Evolutionary conservation across 2,888 invertebrate species (phyloP), one percentile per base, ranked within the genome.

Genomic region (Scaptodrosophila latifasciaeformis): DNA sequence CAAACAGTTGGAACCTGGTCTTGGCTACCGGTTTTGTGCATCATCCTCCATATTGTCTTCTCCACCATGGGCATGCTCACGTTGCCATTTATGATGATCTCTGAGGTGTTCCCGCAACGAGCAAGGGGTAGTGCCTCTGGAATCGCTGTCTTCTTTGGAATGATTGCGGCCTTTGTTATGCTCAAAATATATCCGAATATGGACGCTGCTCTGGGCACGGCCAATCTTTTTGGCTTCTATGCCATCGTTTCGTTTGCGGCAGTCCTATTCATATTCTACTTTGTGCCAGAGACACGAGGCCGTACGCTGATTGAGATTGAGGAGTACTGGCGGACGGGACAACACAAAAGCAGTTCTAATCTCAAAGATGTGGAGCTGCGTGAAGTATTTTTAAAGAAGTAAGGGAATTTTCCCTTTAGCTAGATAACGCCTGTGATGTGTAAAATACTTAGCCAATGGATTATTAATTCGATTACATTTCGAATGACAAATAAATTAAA

Each of bases 21-120:
- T 1, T 71, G 81, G 60, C 55, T 86, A 49, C 81, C 86, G 0
- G 84, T 79, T 2, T 52, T 77, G 2, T 82, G 84, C 58, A 85
- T 86, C 46, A 67, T 86, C 2, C 57, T 82, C 2, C 85, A 67
- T 80, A 88, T 62, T 86, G 89, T 80, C 76, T 92, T 49, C 85
- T 91, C 81, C 65, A 86, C 85, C 1, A 78, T 83, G 68, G 85
- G 92, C 27, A 67, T 86, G 43, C 56, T 91, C 6, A 91, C 92
- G 1, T 80, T 93, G 54, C 92, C 93, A 0, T 93, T 93, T 90
- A 90, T 92, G 42, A 90, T 93, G 89, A 90, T 91, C 65, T 92
- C 92, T 0, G 93, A 93, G 85, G 88, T 93, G 0, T 92, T 91
- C 77, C 89, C 92, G 0, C 88, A 89, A 1, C 88, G 87, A 47